Conservation (phyloP, 2,888 invertebrate species). For the Machimus atricapillus region DNA sequence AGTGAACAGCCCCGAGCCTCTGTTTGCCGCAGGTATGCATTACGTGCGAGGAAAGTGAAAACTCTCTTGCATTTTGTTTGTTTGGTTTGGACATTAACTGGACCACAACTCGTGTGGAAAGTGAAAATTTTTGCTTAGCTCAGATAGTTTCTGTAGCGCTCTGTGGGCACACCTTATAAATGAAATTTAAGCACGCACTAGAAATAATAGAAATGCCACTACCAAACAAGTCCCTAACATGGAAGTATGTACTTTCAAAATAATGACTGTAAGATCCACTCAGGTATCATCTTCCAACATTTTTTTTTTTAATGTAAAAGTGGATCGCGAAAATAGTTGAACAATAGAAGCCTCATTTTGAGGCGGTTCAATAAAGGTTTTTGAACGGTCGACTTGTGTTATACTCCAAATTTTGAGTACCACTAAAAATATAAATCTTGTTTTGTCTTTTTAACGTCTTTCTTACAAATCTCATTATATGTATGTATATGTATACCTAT, state of each 20-base stretch:
- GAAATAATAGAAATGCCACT: not conserved
- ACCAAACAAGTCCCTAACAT: not conserved
- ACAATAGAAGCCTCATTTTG: not conserved
- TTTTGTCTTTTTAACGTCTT: not conserved
- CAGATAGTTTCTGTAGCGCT: not conserved
- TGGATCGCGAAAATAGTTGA: not conserved
- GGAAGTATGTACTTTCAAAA: not conserved
- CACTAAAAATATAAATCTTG: not conserved
- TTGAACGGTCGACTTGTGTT: not conserved
- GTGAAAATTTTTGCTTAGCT: not conserved
- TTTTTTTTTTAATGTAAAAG: not conserved
- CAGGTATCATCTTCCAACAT: not conserved
- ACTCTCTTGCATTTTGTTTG: not conserved
- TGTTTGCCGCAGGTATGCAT: not conserved
- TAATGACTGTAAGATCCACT: not conserved
- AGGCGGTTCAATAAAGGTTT: not conserved
- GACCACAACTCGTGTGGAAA: conserved; percentile 6
- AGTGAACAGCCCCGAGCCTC: not conserved
- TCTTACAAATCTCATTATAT: not conserved
- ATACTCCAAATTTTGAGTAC: not conserved
- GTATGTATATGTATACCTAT: not conserved
- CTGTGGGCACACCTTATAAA: not conserved
- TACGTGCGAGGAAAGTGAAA: conserved; percentile 10
- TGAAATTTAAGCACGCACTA: not conserved
- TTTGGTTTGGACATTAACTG: not conserved